These are phyloP conservation scores for Drosophila subsilvestris DNA, from an alignment of 2,888 invertebrate species.

Conservation along the genomic window DNA sequence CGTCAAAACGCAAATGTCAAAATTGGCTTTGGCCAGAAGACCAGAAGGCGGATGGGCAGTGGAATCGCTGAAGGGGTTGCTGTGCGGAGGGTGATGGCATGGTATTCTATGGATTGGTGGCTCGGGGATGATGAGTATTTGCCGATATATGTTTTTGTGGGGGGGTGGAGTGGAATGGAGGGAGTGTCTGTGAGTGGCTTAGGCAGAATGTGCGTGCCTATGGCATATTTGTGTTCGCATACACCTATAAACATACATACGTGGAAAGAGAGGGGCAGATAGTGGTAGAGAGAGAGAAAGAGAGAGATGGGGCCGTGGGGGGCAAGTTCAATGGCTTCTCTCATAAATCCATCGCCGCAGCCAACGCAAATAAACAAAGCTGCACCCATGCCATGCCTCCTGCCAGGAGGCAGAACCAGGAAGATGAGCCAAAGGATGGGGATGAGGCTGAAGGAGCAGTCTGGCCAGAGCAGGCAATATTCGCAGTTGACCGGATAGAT, in stretches of 20 bases:
- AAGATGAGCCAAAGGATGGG: constrained; percentile 18
- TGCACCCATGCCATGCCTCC: neutral
- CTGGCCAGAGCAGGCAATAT: constrained; percentile 34
- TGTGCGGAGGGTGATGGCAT: neutral
- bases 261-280: neutral
- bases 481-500: constrained; percentile 52
- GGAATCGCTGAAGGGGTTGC: neutral
- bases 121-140: neutral
- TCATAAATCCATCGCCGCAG: constrained; percentile 71
- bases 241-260: constrained; percentile 4
- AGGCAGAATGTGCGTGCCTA: constrained; percentile 51
- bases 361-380: constrained; percentile 74
- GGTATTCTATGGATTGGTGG: neutral
- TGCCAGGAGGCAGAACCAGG: neutral
- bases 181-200: constrained; percentile 28
- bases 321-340: constrained; percentile 63
- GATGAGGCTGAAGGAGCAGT: neutral
- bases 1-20: constrained; percentile 53
- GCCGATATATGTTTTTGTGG: neutral
- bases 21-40: constrained; percentile 14
- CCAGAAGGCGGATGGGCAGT: neutral
- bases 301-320: neutral
- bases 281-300: constrained; percentile 15
- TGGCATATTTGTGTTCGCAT: constrained; percentile 66
- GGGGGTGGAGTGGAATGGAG: neutral